A percentile compares a stretch with the other conserved stretches of the same genome.
These are phyloP conservation scores for Stylophora pistillata DNA, from an alignment of 64 coral and sea anemone species.

Conservation along the genomic window DNA sequence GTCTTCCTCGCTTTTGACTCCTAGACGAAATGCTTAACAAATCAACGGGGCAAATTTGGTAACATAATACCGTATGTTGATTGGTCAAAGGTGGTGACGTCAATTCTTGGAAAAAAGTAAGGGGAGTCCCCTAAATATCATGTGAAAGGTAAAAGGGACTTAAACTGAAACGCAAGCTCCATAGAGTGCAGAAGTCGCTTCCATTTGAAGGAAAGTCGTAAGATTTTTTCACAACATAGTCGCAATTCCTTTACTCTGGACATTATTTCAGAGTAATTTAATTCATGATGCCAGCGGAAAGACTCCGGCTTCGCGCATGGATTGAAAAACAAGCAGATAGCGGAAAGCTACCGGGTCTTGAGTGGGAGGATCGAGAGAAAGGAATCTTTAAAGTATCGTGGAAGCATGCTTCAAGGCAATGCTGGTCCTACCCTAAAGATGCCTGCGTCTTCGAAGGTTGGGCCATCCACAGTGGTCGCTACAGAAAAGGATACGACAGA, in stretches of 20 bases:
- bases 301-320: constrained; percentile 80
- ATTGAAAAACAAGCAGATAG: constrained; percentile 59
- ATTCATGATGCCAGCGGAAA: constrained; percentile 62
- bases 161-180: not conserved
- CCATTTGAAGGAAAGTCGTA: not conserved
- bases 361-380: constrained; percentile 67
- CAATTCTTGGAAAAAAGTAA: not conserved
- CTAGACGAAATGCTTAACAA: not conserved
- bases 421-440: constrained; percentile 59
- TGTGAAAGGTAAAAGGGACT: not conserved
- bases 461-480: constrained; percentile 72
- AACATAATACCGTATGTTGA: not conserved
- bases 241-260: not conserved
- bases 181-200: too few relatives aligned
- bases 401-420: constrained; percentile 90
- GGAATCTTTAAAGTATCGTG: constrained; percentile 80
- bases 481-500: constrained; percentile 44
- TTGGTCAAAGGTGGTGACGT: constrained; percentile 9
- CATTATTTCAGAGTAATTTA: not conserved
- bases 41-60: not conserved
- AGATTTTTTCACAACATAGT: not conserved
- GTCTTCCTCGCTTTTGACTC: not conserved
- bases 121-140: constrained; percentile 29
- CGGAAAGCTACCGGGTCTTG: constrained; percentile 56
- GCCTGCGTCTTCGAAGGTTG: constrained; percentile 90